A percentile compares a stretch with the other conserved stretches of the same genome.
These are phyloP conservation scores for Arctopsyche grandis DNA, from an alignment of 1,140 invertebrate genomes.

Conservation along the genomic window DNA sequence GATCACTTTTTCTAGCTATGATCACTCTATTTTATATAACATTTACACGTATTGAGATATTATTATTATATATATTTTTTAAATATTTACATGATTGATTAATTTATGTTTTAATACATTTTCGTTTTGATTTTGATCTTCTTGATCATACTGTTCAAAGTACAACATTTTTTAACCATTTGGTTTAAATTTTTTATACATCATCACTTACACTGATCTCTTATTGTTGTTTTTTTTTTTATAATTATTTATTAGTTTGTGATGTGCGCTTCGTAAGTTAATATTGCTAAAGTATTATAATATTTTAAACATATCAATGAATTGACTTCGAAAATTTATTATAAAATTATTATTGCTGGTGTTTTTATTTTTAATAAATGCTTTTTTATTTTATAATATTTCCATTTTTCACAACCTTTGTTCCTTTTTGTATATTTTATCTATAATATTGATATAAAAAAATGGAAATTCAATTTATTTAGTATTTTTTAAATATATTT, in stretches of 20 bases:
- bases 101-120: not conserved
- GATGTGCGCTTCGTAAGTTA: not conserved
- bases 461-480: too few species aligned
- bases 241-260: too few species aligned
- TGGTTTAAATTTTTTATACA: not conserved
- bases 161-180: not conserved
- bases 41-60: too few species aligned
- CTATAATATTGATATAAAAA: too few species aligned
- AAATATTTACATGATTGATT: not conserved
- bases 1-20: not conserved
- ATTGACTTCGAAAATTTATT: not conserved
- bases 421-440: not conserved
- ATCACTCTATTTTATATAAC: too few species aligned
- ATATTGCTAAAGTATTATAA: not conserved
- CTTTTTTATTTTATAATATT: not conserved
- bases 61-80: not conserved
- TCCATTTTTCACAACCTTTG: conserved; percentile 18
- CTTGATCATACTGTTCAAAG: not conserved
- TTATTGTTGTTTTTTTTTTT: not conserved
- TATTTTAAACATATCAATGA: not conserved
- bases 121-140: not conserved
- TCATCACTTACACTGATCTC: not conserved
- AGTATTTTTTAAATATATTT: too few species aligned
- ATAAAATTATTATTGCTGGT: too few species aligned
- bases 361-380: too few species aligned